Conservation (phyloP, 2,113 vertebrate genomes). For the Macrotis lagotis region DNA sequence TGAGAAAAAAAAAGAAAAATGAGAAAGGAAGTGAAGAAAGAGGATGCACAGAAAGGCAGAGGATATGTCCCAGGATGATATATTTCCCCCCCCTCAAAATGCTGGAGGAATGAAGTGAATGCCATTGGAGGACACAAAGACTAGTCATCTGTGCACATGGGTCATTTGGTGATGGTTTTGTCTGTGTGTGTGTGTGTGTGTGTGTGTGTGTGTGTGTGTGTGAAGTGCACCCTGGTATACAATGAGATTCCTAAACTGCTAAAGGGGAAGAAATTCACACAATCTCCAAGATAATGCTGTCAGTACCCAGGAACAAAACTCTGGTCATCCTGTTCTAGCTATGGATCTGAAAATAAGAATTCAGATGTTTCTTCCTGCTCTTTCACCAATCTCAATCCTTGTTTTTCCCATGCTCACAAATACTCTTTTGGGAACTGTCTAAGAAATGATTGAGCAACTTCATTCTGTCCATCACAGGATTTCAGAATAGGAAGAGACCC, state of each 20-base stretch:
- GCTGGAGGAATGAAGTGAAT: not conserved
- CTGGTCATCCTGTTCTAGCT: not conserved
- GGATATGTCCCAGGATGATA: not conserved
- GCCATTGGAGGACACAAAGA: too few relatives aligned
- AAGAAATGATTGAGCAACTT: not conserved
- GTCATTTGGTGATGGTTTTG: not conserved
- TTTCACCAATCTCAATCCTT: not conserved
- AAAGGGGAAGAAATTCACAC: not conserved
- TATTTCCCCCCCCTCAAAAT: not conserved
- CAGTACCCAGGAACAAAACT: not conserved
- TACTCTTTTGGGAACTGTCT: too few relatives aligned
- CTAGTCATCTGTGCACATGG: not conserved
- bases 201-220: not conserved
- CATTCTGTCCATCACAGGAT: not conserved
- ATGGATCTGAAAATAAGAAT: not conserved
- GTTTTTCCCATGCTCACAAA: too few relatives aligned
- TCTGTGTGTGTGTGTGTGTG: not conserved
- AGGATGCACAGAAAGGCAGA: not conserved
- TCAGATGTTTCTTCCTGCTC: not conserved
- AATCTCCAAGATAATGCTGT: not conserved
- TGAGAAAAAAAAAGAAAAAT: not conserved
- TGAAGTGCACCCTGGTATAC: not conserved
- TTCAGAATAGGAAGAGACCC: not conserved
- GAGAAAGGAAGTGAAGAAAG: not conserved
- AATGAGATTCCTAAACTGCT: not conserved